A percentile compares a stretch with the other conserved stretches of the same genome.
phyloP scores from a whole-genome alignment of 1,140 invertebrate genomes.

The Semibalanus balanoides region DNA sequence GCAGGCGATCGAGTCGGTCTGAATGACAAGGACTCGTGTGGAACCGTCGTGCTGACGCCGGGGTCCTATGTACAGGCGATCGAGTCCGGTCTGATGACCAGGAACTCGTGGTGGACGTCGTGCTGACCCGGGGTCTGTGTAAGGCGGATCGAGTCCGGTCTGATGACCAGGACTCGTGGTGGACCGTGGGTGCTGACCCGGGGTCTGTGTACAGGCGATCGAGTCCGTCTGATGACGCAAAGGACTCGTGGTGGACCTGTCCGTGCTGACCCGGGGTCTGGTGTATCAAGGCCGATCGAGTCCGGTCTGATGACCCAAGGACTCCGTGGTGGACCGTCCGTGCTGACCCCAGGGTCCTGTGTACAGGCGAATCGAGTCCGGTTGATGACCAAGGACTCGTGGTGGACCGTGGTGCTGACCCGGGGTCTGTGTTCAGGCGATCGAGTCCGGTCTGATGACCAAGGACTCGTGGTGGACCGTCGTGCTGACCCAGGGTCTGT shows the following conservation, averaged over 20 bases:
- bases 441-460: constrained; percentile 36
- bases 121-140: too few species aligned
- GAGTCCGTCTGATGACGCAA: too few species aligned
- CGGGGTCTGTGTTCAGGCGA: constrained; percentile 37
- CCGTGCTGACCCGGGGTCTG: too few species aligned
- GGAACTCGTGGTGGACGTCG: background rate
- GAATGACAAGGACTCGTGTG: constrained; percentile 3
- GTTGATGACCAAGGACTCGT: background rate
- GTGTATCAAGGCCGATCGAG: background rate
- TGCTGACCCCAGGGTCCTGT: background rate
- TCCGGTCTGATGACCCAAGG: background rate
- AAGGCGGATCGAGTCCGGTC: too few species aligned
- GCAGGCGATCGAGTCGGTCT: too few species aligned
- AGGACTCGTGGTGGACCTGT: too few species aligned
- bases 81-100: background rate
- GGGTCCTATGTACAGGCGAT: background rate
- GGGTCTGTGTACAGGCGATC: too few species aligned
- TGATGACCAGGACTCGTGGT: too few species aligned
- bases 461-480: constrained; percentile 46
- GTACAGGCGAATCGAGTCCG: background rate
- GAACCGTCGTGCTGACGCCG: background rate
- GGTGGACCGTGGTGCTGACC: too few species aligned
- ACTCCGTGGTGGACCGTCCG: background rate
- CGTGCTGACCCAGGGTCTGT: too few species aligned
- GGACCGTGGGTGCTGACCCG: too few species aligned